phyloP scores from a whole-genome alignment of 64 coral and sea anemone genomes.

The Actinia tenebrosa region DNA sequence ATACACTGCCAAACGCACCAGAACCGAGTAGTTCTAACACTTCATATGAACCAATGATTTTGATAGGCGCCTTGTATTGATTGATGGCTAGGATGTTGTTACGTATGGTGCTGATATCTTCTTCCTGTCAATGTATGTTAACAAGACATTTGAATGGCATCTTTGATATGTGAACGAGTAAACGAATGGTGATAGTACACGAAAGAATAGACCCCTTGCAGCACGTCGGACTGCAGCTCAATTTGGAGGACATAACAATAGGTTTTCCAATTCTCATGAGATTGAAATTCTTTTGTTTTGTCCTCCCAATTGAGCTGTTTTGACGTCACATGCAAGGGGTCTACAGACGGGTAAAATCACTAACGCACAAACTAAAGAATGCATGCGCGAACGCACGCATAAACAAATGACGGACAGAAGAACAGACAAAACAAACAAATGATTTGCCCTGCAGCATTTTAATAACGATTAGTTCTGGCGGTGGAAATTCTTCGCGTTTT shows the following conservation, averaged over 20 bases:
- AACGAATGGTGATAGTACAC: not conserved
- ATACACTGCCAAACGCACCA: conserved; percentile 96
- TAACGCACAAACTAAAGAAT: too few relatives aligned
- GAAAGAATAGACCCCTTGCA: not conserved
- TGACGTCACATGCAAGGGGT: too few relatives aligned
- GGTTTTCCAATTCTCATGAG: too few relatives aligned
- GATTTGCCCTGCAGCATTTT: too few relatives aligned
- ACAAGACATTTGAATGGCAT: not conserved
- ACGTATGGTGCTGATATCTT: conserved; percentile 68
- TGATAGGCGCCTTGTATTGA: conserved; percentile 71
- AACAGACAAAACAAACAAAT: not conserved
- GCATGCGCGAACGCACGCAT: too few relatives aligned
- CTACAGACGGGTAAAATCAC: too few relatives aligned
- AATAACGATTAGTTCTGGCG: too few relatives aligned
- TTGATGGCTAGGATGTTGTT: conserved; percentile 89
- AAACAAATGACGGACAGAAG: too few relatives aligned
- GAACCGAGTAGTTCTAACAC: conserved; percentile 86
- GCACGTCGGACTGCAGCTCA: too few relatives aligned
- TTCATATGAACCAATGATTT: conserved; percentile 82
- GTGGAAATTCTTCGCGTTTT: not conserved
- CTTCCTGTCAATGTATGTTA: conserved; percentile 51
- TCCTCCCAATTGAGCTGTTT: too few relatives aligned
- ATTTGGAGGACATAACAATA: too few relatives aligned
- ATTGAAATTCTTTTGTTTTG: too few relatives aligned
- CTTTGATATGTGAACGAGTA: not conserved